Evolutionary conservation across 2,888 invertebrate species (phyloP).

Genomic region (Acleris emargana): DNA sequence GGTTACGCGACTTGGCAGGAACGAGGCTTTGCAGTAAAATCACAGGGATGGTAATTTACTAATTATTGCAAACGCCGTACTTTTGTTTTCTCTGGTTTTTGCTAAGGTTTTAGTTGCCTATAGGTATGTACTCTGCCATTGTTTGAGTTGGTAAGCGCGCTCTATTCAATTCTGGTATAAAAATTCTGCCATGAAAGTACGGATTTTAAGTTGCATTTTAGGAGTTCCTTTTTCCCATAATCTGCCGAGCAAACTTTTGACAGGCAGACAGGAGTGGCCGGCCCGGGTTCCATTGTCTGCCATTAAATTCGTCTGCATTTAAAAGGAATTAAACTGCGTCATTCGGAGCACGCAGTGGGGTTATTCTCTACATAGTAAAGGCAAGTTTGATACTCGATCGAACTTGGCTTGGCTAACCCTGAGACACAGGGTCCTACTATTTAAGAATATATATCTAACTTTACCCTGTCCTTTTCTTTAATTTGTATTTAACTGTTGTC

Average conservation of each 20-base stretch:
- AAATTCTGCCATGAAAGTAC: too few species aligned
- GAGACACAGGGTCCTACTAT: too few species aligned
- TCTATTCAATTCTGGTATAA: too few species aligned
- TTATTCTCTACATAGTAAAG: too few species aligned
- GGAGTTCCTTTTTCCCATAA: conserved; percentile 20
- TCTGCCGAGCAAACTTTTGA: conserved; percentile 31
- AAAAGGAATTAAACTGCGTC: conserved; percentile 44
- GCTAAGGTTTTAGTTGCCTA: too few species aligned
- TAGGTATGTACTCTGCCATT: too few species aligned
- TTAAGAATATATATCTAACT: too few species aligned
- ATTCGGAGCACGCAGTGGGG: conserved; percentile 42
- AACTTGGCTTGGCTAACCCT: too few species aligned
- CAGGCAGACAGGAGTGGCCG: conserved; percentile 27
- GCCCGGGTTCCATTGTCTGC: conserved; percentile 27
- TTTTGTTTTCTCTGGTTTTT: neutral
- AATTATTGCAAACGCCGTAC: neutral
- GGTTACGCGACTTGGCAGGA: conserved; percentile 44
- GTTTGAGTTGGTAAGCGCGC: too few species aligned
- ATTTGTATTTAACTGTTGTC: too few species aligned
- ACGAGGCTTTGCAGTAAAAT: conserved; percentile 15
- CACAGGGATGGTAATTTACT: conserved; percentile 3
- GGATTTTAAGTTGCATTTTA: neutral
- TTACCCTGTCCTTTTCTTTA: too few species aligned
- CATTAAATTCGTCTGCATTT: conserved; percentile 40
- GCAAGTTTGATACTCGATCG: too few species aligned